Conservation (phyloP, 37 sponge, comb jelly and placozoan genomes). For the Cliona cf. orientalis region DNA sequence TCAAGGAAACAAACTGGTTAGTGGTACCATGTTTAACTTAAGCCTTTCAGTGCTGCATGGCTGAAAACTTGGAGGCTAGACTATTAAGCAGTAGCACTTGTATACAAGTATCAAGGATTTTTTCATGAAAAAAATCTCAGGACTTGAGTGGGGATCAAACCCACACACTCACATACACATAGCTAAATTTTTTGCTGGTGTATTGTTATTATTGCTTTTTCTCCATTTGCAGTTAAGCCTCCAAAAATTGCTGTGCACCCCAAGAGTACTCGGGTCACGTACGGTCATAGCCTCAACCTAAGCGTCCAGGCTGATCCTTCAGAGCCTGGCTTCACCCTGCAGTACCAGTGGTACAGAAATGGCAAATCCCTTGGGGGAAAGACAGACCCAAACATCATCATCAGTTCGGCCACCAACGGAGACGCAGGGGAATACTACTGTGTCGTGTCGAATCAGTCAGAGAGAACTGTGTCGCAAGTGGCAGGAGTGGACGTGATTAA, state of each 20-base stretch:
- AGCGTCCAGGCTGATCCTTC: constrained; percentile 9
- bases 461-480: background rate
- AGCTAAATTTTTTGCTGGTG: too few species aligned
- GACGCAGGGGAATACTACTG: constrained; percentile 51
- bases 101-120: too few species aligned
- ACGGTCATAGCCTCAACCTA: constrained; percentile 17
- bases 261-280: background rate
- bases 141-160: background rate
- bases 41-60: too few species aligned
- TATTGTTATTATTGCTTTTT: too few species aligned
- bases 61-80: too few species aligned
- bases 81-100: too few species aligned
- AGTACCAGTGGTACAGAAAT: constrained; percentile 64
- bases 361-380: constrained; percentile 3
- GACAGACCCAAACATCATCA: background rate
- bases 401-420: constrained; percentile 3
- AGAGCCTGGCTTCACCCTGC: too few species aligned
- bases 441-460: background rate
- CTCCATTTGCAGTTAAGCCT: background rate
- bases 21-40: too few species aligned
- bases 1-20: too few species aligned
- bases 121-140: too few species aligned
- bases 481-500: constrained; percentile 18
- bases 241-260: constrained; percentile 21
- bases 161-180: too few species aligned